Conservation (phyloP, 2,888 invertebrate genomes). For the Ariolimax columbianus region DNA sequence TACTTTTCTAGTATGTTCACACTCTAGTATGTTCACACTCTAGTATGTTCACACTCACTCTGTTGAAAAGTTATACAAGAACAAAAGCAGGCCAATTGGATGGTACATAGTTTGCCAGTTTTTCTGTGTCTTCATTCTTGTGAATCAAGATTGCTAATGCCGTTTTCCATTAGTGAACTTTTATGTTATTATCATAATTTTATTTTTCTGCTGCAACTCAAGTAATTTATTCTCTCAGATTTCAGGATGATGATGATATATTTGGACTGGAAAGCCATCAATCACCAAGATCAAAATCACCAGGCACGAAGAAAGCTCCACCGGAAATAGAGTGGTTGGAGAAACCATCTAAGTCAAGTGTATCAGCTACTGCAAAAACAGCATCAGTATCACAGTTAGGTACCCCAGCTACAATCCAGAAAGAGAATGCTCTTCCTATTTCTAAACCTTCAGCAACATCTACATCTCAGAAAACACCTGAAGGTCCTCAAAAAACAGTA, state of each 20-base stretch:
- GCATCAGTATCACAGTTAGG: slow-evolving; percentile 20
- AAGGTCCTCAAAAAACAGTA: slow-evolving; percentile 27
- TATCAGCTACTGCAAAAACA: slow-evolving; percentile 12
- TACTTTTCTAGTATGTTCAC: no score
- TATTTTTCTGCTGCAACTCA: no score
- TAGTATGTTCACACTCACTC: no score
- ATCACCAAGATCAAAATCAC: slow-evolving; percentile 56
- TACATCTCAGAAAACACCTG: slow-evolving; percentile 51
- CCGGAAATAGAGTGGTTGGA: slow-evolving; percentile 74
- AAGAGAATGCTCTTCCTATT: not conserved
- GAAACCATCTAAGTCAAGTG: slow-evolving; percentile 29
- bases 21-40: no score
- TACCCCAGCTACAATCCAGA: not conserved
- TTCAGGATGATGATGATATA: slow-evolving; percentile 81
- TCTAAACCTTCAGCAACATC: slow-evolving; percentile 43
- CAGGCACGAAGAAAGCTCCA: slow-evolving; percentile 35
- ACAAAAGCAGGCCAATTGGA: no score
- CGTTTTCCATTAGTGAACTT: no score
- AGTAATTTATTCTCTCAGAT: slow-evolving; percentile 58
- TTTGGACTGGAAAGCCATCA: slow-evolving; percentile 68
- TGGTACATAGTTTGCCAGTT: no score
- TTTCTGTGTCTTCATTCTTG: no score
- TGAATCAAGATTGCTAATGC: no score
- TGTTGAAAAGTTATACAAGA: no score
- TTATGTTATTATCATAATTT: no score